Percentiles rank a stretch among this genome's conserved stretches.
Conservation (phyloP, 2,113 vertebrate genomes). For the Calyptommatus sinebrachiatus region DNA sequence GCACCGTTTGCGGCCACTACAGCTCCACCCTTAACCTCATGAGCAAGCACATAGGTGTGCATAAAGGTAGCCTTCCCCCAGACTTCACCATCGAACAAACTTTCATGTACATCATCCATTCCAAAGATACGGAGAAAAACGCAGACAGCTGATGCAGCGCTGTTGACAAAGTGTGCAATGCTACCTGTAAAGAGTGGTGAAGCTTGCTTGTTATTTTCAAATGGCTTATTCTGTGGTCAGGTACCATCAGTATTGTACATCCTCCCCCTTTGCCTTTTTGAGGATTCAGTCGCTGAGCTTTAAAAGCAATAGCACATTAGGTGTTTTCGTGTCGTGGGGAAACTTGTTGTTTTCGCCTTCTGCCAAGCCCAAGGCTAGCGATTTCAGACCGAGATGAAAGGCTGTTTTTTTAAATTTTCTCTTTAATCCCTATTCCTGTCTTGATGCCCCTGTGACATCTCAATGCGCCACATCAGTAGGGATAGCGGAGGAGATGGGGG, state of each 20-base stretch:
- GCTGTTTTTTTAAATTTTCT: neutral
- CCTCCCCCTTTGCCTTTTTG: constrained; percentile 48
- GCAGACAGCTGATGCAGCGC: constrained; percentile 80
- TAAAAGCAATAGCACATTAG: constrained; percentile 57
- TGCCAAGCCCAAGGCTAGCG: constrained; percentile 46
- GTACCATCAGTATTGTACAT: constrained; percentile 6
- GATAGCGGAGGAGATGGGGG: constrained; percentile 42
- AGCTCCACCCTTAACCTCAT: constrained; percentile 97
- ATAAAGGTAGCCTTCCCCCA: constrained; percentile 89
- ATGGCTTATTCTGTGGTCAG: constrained; percentile 24
- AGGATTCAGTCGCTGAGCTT: constrained; percentile 51
- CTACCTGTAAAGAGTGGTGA: neutral
- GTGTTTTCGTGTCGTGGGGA: constrained; percentile 55
- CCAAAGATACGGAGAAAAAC: constrained; percentile 87
- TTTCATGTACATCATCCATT: constrained; percentile 98
- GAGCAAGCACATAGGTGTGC: constrained; percentile 92
- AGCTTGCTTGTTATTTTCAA: neutral
- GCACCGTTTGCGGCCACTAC: constrained; percentile 91
- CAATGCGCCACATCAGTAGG: constrained; percentile 66
- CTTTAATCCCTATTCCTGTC: neutral
- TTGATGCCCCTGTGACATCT: constrained; percentile 74
- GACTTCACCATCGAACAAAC: constrained; percentile 98
- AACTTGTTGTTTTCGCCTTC: constrained; percentile 69
- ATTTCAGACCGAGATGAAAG: constrained; percentile 51
- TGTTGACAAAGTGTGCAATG: neutral